phyloP scores from a whole-genome alignment of 2,113 vertebrate genomes.

The Microcebus lehilahytsara region DNA sequence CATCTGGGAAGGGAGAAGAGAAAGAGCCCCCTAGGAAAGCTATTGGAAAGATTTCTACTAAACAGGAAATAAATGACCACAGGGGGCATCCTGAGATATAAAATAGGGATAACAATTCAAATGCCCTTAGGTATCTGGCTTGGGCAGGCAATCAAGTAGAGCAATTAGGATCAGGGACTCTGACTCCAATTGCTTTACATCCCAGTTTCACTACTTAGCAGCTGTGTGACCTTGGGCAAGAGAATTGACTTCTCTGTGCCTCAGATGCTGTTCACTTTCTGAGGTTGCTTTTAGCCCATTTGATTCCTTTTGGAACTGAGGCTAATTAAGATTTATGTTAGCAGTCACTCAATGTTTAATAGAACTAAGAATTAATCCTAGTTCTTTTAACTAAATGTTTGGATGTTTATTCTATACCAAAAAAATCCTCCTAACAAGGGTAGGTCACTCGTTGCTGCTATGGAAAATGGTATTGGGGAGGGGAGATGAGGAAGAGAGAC shows the following conservation, averaged over 20 bases:
- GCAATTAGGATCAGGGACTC: not conserved
- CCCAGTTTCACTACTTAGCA: not conserved
- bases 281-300: not conserved
- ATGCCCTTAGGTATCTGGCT: not conserved
- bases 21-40: not conserved
- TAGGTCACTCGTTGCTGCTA: not conserved
- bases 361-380: not conserved
- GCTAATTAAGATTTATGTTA: not conserved
- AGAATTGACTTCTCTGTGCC: not conserved
- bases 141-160: not conserved
- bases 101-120: not conserved
- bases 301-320: not conserved
- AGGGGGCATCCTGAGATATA: not conserved
- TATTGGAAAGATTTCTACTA: not conserved
- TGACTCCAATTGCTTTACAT: not conserved
- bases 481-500: not conserved
- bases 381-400: slow-evolving; percentile 11
- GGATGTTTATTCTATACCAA: not conserved
- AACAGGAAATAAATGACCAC: not conserved
- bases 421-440: not conserved
- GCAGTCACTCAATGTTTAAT: not conserved
- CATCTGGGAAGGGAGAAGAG: not conserved
- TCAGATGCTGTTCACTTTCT: not conserved
- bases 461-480: not conserved
- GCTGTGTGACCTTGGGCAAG: not conserved